Base-by-base conservation (phyloP, 2,797 vertebrate genomes). In the Emydoidea blandingii region DNA sequence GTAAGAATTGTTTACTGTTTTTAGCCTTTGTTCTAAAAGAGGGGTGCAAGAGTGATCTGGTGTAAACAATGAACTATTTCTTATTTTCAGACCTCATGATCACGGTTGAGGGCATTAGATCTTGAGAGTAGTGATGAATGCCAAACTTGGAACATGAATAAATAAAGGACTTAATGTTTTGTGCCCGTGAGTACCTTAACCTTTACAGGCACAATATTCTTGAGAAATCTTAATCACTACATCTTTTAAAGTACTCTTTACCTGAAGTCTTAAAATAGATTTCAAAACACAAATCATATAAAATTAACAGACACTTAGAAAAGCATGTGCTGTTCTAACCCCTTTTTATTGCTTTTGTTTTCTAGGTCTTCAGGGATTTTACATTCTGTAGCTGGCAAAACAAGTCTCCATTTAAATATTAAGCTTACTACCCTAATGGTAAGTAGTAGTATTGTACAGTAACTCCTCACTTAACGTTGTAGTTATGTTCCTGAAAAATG, bases 281-380 rank as follows among this genome's bases (percentile, higher is more conserved):
- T 57, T 81, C 86, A 47, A 47, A 91, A 80, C 57, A 97, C 86
- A 95, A 96, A 86, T 86, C 44, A 78, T 27, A 82, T 83, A 91
- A 95, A 96, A 92, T 91, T 87, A 96, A 85, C 76, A 95, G 87
- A 72, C 94, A 93, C 68, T 87, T 85, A 29, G 19, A 80, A 83
- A 93, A 50, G 2, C 53, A 34, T 0, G 0, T 85, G 15, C 56
- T 88, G 95, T 96, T 92, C 87, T 89, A 93, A 94, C 31, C 74
- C 37, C 44, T 21, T 88, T 95, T 96, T 95, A 88, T 85, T 96
- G 80, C 89, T 16, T 96, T 95, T 88, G 12, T 91, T 95, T 97
- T 94, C 91, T 92, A 93, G 87, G 79, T 95, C 89, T 94, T 89
- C 92, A 87, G 91, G 79, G 88, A 96, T 93, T 97, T 94, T 89